These are phyloP conservation scores for Pterophyllum scalare DNA, from an alignment of 2,113 vertebrate species.

Conservation along the genomic window DNA sequence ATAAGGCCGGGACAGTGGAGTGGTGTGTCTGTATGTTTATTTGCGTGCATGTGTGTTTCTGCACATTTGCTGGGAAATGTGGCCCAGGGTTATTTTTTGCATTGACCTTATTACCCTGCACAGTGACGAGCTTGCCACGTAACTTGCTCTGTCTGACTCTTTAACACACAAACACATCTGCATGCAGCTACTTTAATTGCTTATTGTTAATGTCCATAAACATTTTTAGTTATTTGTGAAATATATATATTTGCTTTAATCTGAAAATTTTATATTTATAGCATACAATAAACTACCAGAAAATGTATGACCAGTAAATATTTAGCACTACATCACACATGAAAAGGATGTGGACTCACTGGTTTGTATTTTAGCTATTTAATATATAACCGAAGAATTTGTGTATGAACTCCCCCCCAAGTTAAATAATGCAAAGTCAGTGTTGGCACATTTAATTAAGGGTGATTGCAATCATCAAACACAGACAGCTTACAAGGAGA, in stretches of 20 bases:
- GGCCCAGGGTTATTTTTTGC: slow-evolving; percentile 91
- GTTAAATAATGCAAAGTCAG: slow-evolving; percentile 21
- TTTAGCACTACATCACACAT: neutral
- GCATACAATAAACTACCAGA: neutral
- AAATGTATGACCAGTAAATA: neutral
- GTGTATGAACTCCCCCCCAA: neutral
- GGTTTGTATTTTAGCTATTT: neutral
- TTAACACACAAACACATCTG: slow-evolving; percentile 53
- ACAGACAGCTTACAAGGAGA: slow-evolving; percentile 50
- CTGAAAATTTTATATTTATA: neutral
- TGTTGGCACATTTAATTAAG: slow-evolving; percentile 71
- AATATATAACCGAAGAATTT: neutral
- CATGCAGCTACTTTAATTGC: slow-evolving; percentile 11
- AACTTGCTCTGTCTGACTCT: slow-evolving; percentile 71
- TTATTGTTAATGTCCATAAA: slow-evolving; percentile 19
- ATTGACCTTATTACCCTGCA: slow-evolving; percentile 95
- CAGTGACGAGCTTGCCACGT: slow-evolving; percentile 85
- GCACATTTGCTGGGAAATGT: slow-evolving; percentile 90
- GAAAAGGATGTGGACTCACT: neutral
- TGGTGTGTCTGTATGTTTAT: slow-evolving; percentile 49
- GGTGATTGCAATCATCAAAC: slow-evolving; percentile 39
- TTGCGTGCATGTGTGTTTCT: slow-evolving; percentile 77
- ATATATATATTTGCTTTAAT: neutral
- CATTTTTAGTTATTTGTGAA: slow-evolving; percentile 5
- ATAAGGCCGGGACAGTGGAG: slow-evolving; percentile 84